Evolutionary conservation across 2,113 vertebrate species (phyloP).

Genomic region (Epinephelus fuscoguttatus): DNA sequence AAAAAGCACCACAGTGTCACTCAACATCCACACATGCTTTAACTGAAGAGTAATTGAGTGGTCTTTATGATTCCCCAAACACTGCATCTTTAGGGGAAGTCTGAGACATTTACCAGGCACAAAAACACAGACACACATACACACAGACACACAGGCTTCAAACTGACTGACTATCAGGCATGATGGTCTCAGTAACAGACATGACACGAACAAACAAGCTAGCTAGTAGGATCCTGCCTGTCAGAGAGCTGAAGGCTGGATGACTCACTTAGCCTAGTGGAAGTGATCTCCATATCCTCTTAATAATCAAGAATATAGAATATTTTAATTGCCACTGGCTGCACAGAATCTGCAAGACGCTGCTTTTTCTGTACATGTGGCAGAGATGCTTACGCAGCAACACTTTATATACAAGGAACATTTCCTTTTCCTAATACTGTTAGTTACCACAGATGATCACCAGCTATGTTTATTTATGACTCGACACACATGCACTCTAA

Average conservation of each 20-base stretch:
- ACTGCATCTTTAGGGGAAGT: conserved; percentile 17
- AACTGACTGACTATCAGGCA: conserved; percentile 11
- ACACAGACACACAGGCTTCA: neutral
- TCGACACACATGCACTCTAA: neutral
- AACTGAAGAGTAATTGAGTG: neutral
- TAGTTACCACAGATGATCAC: conserved; percentile 6
- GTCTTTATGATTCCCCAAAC: neutral
- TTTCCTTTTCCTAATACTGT: conserved; percentile 1
- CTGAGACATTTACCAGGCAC: conserved; percentile 2
- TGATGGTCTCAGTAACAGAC: conserved; percentile 63
- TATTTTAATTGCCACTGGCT: conserved; percentile 51
- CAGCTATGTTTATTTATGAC: conserved; percentile 5
- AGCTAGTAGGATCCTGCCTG: conserved; percentile 42
- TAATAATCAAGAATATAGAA: conserved; percentile 37
- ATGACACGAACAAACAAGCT: conserved; percentile 73
- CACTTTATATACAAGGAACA: conserved; percentile 14
- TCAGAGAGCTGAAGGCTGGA: conserved; percentile 56
- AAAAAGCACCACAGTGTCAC: neutral
- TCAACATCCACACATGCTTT: conserved; percentile 2
- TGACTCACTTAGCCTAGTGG: conserved; percentile 56
- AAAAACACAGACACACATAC: neutral
- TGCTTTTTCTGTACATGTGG: conserved; percentile 19
- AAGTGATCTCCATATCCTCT: conserved; percentile 59
- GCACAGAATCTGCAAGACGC: conserved; percentile 35
- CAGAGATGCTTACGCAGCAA: conserved; percentile 18